Conservation (phyloP, 2,113 vertebrate genomes). For the Spilogale gracilis region DNA sequence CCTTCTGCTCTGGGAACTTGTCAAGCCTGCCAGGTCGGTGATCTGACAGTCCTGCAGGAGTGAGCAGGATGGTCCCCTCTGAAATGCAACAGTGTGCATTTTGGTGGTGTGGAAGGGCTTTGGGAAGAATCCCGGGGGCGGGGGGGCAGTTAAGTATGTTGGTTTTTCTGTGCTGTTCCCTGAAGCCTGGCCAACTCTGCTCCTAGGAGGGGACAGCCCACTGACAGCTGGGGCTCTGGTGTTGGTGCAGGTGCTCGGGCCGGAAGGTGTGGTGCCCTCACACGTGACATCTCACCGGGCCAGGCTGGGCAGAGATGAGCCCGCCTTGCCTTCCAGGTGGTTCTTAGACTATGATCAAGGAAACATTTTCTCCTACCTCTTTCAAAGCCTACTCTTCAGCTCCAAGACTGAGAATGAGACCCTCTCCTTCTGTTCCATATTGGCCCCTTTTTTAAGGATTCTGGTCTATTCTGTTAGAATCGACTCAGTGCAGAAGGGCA, state of each 20-base stretch:
- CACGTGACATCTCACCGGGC: neutral
- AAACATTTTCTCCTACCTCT: neutral
- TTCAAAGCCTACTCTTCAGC: neutral
- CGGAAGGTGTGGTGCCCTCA: neutral
- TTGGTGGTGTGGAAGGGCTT: neutral
- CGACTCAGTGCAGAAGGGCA: neutral
- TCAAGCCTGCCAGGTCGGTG: neutral
- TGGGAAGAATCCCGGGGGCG: neutral
- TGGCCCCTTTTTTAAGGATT: neutral
- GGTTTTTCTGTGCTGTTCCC: neutral
- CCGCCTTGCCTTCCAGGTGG: neutral
- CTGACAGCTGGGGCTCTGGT: neutral
- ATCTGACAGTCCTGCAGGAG: neutral
- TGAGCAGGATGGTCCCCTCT: neutral
- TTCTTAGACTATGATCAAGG: neutral
- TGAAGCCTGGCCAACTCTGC: neutral
- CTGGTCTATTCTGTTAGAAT: neutral
- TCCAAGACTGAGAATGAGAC: neutral
- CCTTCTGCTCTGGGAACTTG: neutral
- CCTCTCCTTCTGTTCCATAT: neutral
- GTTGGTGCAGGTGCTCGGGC: neutral
- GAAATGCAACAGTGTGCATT: neutral
- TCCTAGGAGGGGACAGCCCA: neutral
- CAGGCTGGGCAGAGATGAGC: neutral
- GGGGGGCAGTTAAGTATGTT: neutral